Evolutionary conservation across 1,140 invertebrate genomes (phyloP).

Genomic region (Harpegnathos saltator): DNA sequence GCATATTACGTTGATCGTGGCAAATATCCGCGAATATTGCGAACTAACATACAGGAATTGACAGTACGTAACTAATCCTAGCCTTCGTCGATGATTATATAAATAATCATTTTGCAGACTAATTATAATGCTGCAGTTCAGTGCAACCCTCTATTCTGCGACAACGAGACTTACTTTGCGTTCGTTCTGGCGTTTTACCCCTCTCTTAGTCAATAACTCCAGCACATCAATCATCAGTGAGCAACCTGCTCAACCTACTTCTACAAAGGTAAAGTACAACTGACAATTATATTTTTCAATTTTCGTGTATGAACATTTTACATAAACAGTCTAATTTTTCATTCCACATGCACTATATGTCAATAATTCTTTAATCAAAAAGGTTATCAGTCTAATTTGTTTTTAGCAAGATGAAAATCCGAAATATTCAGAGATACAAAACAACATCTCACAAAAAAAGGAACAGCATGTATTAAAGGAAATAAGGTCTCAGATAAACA

Average conservation of each 20-base stretch:
- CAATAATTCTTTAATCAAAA: no score
- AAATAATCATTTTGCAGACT: slow-evolving; percentile 40
- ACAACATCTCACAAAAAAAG: no score
- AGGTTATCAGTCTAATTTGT: not conserved
- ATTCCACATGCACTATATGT: no score
- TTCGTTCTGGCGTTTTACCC: slow-evolving; percentile 29
- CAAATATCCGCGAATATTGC: not conserved
- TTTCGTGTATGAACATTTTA: not conserved
- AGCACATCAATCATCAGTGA: slow-evolving; percentile 5
- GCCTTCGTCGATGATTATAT: slow-evolving; percentile 1
- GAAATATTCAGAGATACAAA: not conserved
- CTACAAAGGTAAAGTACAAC: slow-evolving; percentile 19
- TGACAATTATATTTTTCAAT: not conserved
- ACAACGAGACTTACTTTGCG: slow-evolving; percentile 22
- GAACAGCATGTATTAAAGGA: not conserved
- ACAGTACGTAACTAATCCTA: not conserved
- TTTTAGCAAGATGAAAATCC: slow-evolving; percentile 10
- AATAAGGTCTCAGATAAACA: not conserved
- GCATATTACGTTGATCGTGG: not conserved
- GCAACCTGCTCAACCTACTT: not conserved
- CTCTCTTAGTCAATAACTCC: slow-evolving; percentile 11
- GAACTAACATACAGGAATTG: not conserved
- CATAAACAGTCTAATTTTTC: not conserved
- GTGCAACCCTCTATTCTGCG: not conserved
- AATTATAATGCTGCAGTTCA: slow-evolving; percentile 45